Conservation (phyloP, 2,888 invertebrate species). For the Unio pictorum region DNA sequence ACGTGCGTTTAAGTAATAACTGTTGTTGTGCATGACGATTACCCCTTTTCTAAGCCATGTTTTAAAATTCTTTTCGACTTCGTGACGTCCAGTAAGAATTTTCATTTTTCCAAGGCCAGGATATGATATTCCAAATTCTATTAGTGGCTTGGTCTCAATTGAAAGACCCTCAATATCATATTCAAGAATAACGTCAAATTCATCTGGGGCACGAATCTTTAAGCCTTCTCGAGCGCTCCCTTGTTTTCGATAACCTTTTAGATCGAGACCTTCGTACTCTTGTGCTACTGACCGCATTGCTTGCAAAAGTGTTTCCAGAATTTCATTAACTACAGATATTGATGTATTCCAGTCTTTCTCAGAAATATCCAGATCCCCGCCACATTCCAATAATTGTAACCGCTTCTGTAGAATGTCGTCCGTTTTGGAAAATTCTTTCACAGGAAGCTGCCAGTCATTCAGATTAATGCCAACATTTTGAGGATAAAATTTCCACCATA, state of each 20-base stretch:
- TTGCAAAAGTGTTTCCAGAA: slow-evolving; percentile 4
- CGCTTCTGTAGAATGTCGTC: not conserved
- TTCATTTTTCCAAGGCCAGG: not conserved
- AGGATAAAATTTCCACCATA: too few species aligned
- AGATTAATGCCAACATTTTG: slow-evolving; percentile 1
- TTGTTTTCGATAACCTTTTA: slow-evolving; percentile 24
- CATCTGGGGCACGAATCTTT: slow-evolving; percentile 26
- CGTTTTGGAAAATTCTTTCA: not conserved
- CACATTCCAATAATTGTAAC: not conserved
- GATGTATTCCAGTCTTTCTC: slow-evolving; percentile 7
- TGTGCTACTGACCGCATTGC: slow-evolving; percentile 9
- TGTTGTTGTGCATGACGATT: slow-evolving; percentile 6
- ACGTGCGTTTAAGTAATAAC: slow-evolving; percentile 11
- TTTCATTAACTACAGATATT: not conserved
- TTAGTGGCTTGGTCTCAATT: not conserved
- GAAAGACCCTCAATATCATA: slow-evolving; percentile 22
- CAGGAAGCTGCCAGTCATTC: slow-evolving; percentile 4
- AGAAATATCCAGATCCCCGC: slow-evolving; percentile 3
- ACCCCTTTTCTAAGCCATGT: slow-evolving; percentile 9
- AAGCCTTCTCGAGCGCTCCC: slow-evolving; percentile 36
- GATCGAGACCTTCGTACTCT: slow-evolving; percentile 10
- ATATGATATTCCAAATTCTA: not conserved
- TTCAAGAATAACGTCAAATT: slow-evolving; percentile 30
- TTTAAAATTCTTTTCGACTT: slow-evolving; percentile 2
- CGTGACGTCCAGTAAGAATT: not conserved